These are phyloP conservation scores for Agriopis aurantiaria DNA, from an alignment of 2,888 invertebrate genomes.

Conservation along the genomic window DNA sequence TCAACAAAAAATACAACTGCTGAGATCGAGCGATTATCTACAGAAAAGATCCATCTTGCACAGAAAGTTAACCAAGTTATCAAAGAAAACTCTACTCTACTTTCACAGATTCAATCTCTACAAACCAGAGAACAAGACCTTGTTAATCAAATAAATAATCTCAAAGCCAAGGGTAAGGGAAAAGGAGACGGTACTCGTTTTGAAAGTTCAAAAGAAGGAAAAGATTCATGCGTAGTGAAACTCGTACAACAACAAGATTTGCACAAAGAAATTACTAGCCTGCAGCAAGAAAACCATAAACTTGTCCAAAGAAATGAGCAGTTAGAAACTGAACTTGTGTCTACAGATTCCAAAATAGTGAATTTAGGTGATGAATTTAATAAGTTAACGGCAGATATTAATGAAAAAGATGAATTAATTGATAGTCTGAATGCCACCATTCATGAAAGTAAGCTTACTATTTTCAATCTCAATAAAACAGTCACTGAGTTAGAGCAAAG, in stretches of 20 bases:
- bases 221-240: constrained; percentile 29
- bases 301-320: constrained; percentile 56
- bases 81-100: constrained; percentile 54
- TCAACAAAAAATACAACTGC: constrained; percentile 27
- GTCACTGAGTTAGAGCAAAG: constrained; percentile 60
- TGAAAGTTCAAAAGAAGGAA: constrained; percentile 15
- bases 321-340: constrained; percentile 65
- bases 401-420: constrained; percentile 75
- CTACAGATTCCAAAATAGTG: constrained; percentile 67
- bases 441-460: constrained; percentile 55
- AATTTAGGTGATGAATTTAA: constrained; percentile 76
- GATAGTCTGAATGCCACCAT: constrained; percentile 65
- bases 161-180: constrained; percentile 22
- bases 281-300: constrained; percentile 51
- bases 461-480: constrained; percentile 57
- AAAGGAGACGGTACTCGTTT: constrained; percentile 24
- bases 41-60: constrained; percentile 49
- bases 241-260: constrained; percentile 32
- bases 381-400: constrained; percentile 67
- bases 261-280: constrained; percentile 51
- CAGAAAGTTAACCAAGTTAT: constrained; percentile 31
- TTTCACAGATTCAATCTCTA: constrained; percentile 33
- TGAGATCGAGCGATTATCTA: constrained; percentile 42
- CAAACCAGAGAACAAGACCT: constrained; percentile 30
- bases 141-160: constrained; percentile 28